These are phyloP conservation scores for Galago senegalensis DNA, from an alignment of 2,797 vertebrate species.

Conservation along the genomic window DNA sequence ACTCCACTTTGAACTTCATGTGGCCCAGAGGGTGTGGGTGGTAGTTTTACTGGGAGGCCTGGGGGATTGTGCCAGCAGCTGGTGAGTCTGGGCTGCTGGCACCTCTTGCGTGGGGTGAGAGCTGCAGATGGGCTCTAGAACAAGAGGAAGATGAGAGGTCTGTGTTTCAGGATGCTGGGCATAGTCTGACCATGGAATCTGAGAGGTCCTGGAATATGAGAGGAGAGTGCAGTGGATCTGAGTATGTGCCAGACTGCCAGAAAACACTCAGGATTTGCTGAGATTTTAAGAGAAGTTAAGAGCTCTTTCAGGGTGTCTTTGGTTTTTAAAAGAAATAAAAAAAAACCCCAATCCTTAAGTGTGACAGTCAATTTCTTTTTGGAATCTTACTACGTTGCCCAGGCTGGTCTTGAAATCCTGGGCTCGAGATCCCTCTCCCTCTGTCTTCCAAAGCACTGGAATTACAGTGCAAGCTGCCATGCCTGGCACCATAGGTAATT, in stretches of 20 bases:
- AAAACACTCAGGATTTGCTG: neutral
- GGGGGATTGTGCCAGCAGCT: too few species aligned
- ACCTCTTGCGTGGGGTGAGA: too few species aligned
- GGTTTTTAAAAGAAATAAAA: neutral
- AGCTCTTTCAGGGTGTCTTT: neutral
- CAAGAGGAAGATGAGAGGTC: neutral
- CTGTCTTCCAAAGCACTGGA: neutral
- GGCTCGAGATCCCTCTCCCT: neutral
- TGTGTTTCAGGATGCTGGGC: neutral
- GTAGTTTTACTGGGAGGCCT: accelerated
- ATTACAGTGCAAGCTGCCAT: neutral
- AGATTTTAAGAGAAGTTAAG: neutral
- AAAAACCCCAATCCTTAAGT: neutral
- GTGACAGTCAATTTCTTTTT: neutral
- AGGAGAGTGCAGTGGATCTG: neutral
- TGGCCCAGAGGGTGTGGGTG: neutral
- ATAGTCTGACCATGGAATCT: neutral
- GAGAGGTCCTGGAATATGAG: neutral
- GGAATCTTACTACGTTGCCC: neutral
- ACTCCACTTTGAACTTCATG: neutral
- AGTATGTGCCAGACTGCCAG: neutral
- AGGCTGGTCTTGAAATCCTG: neutral
- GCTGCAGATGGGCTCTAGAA: neutral
- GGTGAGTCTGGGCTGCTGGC: neutral
- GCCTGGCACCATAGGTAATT: neutral